These are phyloP conservation scores for Lagria hirta DNA, from an alignment of 2,888 invertebrate genomes.

Conservation along the genomic window DNA sequence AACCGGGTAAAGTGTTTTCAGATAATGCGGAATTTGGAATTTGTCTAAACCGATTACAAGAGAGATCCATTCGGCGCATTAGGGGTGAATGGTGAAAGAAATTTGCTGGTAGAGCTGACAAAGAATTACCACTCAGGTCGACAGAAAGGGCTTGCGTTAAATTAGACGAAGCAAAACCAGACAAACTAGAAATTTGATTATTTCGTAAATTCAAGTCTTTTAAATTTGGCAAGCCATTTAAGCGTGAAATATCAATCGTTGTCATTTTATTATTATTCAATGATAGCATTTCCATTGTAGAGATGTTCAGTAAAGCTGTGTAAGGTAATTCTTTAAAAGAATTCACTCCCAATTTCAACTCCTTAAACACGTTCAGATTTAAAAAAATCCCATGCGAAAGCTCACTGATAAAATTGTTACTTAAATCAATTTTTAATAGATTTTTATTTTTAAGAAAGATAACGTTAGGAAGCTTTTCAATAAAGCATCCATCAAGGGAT, in stretches of 20 bases:
- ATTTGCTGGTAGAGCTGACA: slow-evolving; percentile 77
- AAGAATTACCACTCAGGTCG: slow-evolving; percentile 73
- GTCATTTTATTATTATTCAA: slow-evolving; percentile 69
- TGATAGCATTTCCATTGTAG: slow-evolving; percentile 72
- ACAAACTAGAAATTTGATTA: slow-evolving; percentile 73
- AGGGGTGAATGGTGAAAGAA: slow-evolving; percentile 75
- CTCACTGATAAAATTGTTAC: slow-evolving; percentile 67
- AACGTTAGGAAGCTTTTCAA: slow-evolving; percentile 68
- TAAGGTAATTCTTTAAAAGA: slow-evolving; percentile 76
- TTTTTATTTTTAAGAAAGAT: slow-evolving; percentile 78
- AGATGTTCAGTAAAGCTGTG: slow-evolving; percentile 73
- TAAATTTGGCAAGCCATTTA: slow-evolving; percentile 74
- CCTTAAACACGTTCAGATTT: slow-evolving; percentile 73
- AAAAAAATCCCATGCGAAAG: slow-evolving; percentile 74
- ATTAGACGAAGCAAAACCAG: slow-evolving; percentile 75
- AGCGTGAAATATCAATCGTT: slow-evolving; percentile 73
- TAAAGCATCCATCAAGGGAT: slow-evolving; percentile 67
- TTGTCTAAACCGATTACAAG: slow-evolving; percentile 76
- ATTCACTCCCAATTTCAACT: slow-evolving; percentile 74
- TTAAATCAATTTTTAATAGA: slow-evolving; percentile 71
- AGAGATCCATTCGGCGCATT: slow-evolving; percentile 74
- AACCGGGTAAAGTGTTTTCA: slow-evolving; percentile 69
- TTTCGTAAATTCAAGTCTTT: slow-evolving; percentile 72
- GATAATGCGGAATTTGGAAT: slow-evolving; percentile 77
- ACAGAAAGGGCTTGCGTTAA: slow-evolving; percentile 72